Conservation (phyloP, 2,113 vertebrate genomes). For the Marmota monax region DNA sequence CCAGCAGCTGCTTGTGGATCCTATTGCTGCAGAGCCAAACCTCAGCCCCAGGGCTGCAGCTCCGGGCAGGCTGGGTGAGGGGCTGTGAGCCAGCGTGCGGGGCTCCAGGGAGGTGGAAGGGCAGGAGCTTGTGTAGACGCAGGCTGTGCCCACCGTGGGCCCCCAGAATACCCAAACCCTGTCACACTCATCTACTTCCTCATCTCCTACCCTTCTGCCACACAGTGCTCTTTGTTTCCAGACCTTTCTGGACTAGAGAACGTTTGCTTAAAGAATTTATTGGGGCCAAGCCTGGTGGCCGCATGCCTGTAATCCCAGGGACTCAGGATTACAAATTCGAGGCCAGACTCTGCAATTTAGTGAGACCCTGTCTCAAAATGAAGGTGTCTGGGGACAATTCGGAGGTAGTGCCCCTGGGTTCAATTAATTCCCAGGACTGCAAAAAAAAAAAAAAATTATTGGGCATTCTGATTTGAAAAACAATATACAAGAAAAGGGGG, state of each 20-base stretch:
- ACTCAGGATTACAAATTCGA: background rate
- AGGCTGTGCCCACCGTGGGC: background rate
- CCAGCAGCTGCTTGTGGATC: conserved; percentile 16
- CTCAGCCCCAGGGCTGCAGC: background rate
- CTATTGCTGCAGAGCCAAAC: background rate
- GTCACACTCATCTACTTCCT: background rate
- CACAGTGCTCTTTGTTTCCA: conserved; percentile 28
- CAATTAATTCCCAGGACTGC: background rate
- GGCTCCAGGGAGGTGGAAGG: background rate
- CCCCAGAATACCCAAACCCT: background rate
- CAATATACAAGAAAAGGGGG: background rate
- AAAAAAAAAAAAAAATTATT: background rate
- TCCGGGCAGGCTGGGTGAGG: background rate
- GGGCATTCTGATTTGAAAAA: conserved; percentile 48
- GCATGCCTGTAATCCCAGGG: background rate
- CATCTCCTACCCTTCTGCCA: background rate
- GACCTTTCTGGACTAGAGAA: conserved; percentile 24
- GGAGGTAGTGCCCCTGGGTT: background rate
- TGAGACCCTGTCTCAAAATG: background rate
- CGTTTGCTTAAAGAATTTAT: conserved; percentile 9
- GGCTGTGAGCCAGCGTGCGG: background rate
- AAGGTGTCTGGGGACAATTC: background rate
- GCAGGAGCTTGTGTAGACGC: background rate
- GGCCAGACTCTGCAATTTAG: background rate
- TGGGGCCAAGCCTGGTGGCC: background rate